Evolutionary conservation across 2,888 invertebrate species (phyloP).

Genomic region (Stictocephala bisonia): DNA sequence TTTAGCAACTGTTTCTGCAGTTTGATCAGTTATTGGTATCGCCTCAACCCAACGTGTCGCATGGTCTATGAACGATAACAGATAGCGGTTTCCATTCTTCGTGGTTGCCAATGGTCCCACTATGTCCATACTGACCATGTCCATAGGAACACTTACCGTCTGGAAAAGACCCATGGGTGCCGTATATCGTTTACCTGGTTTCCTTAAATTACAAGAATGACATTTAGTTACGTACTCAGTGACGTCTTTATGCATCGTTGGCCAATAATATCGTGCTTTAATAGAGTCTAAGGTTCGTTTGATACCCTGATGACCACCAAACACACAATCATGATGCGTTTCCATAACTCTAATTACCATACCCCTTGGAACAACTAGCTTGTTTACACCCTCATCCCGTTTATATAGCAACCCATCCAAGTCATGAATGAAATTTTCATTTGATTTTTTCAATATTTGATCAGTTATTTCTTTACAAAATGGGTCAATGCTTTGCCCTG

Average conservation of each 20-base stretch:
- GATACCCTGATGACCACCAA: constrained; percentile 58
- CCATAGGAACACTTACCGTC: constrained; percentile 56
- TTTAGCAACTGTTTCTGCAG: constrained; percentile 60
- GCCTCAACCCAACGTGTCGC: constrained; percentile 59
- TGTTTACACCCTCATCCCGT: not conserved
- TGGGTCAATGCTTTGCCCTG: not conserved
- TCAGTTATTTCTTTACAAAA: not conserved
- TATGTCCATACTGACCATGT: constrained; percentile 60
- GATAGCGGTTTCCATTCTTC: constrained; percentile 60
- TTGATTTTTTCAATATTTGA: not conserved
- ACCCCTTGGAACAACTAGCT: constrained; percentile 1
- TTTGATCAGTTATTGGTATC: constrained; percentile 60
- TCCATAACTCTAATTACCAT: constrained; percentile 38
- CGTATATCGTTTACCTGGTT: constrained; percentile 54
- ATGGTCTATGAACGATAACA: no score
- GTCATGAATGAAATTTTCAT: not conserved
- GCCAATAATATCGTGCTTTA: constrained; percentile 59
- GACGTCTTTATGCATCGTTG: constrained; percentile 61
- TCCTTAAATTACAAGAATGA: constrained; percentile 61
- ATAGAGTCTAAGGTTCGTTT: constrained; percentile 57
- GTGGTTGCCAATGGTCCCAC: constrained; percentile 61
- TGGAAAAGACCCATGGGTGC: constrained; percentile 61
- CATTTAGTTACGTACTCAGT: no score
- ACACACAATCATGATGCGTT: constrained; percentile 54
- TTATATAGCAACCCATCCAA: not conserved